Evolutionary conservation across 2,797 vertebrate genomes (phyloP), one percentile per base, ranked within the genome.

Genomic region (Phrynocephalus forsythii): DNA sequence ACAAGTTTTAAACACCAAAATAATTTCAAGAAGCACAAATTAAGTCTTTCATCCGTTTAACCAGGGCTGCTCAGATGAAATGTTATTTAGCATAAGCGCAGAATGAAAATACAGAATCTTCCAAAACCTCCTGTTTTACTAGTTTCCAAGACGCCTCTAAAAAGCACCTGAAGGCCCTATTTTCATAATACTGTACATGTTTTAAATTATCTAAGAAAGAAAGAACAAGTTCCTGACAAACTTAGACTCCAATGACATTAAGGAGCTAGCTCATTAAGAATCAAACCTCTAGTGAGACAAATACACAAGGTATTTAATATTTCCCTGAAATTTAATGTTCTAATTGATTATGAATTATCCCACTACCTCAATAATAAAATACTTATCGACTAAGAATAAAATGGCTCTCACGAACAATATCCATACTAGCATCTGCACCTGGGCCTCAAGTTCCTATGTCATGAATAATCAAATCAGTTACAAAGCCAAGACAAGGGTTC

Each of bases 211-310:
- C 44, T 30, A 52, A 52, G 68, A 63, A 60, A 56, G 52, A 11
- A 13, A 24, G 6, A 77, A 66, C 20, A 78, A 24, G n/a, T 16
- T 68, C 44, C 44, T 85, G 63, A 75, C 75, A 85, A 79, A 69
- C 30, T 72, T n/a, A 48, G 10, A 63, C 44, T 73, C 26, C 33
- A 73, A 63, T 66, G 26, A 26, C 69, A 81, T 81, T 73, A 81
- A 81, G 33, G 56, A 24, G 33, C 26, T 60, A 28, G 78, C 81
- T 86, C 33, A 81, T 81, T 86, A 86, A 50, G 38, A 73, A 86
- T 28, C 52, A 73, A 86, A 24, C 81, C 33, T 86, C 79, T 81
- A 81, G 66, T 81, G 78, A 73, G 33, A 86, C 52, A 81, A 81
- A 86, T 3, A 63, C 24, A 68, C 38, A n/a, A 80, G 72, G 7